Base-by-base conservation (phyloP, 2,113 vertebrate genomes). In the Perca schrenkii region DNA sequence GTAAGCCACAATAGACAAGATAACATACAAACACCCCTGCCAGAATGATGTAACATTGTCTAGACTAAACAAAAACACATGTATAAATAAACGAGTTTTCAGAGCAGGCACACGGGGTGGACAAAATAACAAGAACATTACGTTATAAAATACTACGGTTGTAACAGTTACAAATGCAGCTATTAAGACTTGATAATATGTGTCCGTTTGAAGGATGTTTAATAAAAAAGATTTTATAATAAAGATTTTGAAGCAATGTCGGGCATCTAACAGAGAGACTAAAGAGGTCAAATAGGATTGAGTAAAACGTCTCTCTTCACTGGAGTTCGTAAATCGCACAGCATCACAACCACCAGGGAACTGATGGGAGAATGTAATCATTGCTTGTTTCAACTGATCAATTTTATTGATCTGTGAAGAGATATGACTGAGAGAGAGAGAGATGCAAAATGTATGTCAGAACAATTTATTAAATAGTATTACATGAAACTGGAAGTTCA, bases 31-130 rank as follows among this genome's bases (percentile, higher is more conserved):
- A 85, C 82, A 22, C 54, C 3, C 81, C 75, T 88, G 87, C 87
- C 86, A 89, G 83, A 63, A 77, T 91, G 87, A 93, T 91, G 89
- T 89, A 89, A 93, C 82, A 31, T 73, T 28, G 91, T 94, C 92
- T 92, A 92, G 93, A 91, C 93, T 61, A 49, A 80, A 91, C 88
- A 86, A 69, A 77, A 82, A 84, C 63, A 70, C 67, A 77, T 34
- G 2, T 57, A n/a, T 21, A 69, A 64, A 3, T 79, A 63, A 53
- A 82, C 75, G 54, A 36, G 72, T 67, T 69, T 73, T 25, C 64
- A 56, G 21, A 67, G 31, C 16, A 3, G 16, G 14, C 13, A 17
- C 28, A n/a, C 56, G 50, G 31, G 16, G 43, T 19, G 22, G 53
- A 68, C 46, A 69, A 53, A 77, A 71, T 74, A 68, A 74, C 25